A percentile compares a stretch with the other conserved stretches of the same genome.
Conservation (phyloP, 2,113 vertebrate genomes). For the Prochilodus magdalenae region DNA sequence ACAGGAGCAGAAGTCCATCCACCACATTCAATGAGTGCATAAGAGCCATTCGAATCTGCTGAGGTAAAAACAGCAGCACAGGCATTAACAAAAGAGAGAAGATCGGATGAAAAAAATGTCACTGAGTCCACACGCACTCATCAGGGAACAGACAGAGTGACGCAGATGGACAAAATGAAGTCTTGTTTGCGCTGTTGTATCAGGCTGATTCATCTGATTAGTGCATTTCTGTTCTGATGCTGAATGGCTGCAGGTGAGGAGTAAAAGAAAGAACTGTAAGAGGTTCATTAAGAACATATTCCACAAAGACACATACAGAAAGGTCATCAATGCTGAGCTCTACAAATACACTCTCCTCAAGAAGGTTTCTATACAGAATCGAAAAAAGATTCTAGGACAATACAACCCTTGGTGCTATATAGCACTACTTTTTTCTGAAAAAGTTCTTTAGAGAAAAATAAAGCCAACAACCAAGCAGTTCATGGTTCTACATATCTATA, state of each 20-base stretch:
- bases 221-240: neutral
- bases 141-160: slow-evolving; percentile 10
- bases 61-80: neutral
- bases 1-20: neutral
- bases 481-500: neutral
- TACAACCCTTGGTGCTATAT: too few species aligned
- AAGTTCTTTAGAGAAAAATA: too few species aligned
- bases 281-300: slow-evolving; percentile 19
- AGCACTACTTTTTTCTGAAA: too few species aligned
- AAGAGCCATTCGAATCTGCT: neutral
- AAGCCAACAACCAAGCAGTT: too few species aligned
- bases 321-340: too few species aligned
- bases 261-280: neutral
- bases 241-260: neutral
- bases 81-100: slow-evolving; percentile 8
- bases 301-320: neutral
- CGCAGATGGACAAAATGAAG: slow-evolving; percentile 9
- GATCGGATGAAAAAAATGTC: neutral
- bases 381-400: too few species aligned
- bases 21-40: neutral
- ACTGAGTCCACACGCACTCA: neutral
- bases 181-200: slow-evolving; percentile 2
- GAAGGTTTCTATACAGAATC: too few species aligned
- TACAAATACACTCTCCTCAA: neutral
- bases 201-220: neutral